phyloP scores from a whole-genome alignment of 1,140 invertebrate species.

The Carposina sasakii region DNA sequence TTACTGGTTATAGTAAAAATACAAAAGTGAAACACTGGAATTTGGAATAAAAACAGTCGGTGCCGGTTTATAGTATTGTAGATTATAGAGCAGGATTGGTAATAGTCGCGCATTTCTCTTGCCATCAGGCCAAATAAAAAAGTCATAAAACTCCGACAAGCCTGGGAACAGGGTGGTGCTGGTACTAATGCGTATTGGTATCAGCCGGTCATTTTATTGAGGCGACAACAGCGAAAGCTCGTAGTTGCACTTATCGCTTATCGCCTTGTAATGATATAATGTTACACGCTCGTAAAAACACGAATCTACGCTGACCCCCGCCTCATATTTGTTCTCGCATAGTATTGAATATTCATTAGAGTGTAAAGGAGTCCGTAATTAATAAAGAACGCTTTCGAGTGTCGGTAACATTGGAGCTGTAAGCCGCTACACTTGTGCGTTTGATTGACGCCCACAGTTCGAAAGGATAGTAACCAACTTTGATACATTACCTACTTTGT shows the following conservation, averaged over 20 bases:
- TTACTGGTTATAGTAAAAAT: no score
- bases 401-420: slow-evolving; percentile 22
- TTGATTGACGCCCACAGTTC: slow-evolving; percentile 20
- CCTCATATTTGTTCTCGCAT: slow-evolving; percentile 34
- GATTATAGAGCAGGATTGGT: slow-evolving; percentile 55
- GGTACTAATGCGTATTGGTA: slow-evolving; percentile 58
- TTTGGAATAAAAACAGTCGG: no score
- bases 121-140: slow-evolving; percentile 64
- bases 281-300: slow-evolving; percentile 64
- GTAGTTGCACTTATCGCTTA: slow-evolving; percentile 61
- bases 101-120: slow-evolving; percentile 61
- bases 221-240: slow-evolving; percentile 53
- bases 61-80: no score
- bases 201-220: slow-evolving; percentile 49
- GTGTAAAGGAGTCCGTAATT: slow-evolving; percentile 37
- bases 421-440: slow-evolving; percentile 20
- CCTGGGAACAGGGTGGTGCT: slow-evolving; percentile 59
- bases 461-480: slow-evolving; percentile 32
- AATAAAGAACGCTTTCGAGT: slow-evolving; percentile 34
- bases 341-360: slow-evolving; percentile 49
- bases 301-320: slow-evolving; percentile 34
- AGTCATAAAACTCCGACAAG: slow-evolving; percentile 64
- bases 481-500: slow-evolving; percentile 20
- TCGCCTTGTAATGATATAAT: slow-evolving; percentile 59
- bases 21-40: no score